Evolutionary conservation across 2,797 vertebrate genomes (phyloP).

Genomic region (Syngnathus rostellatus): DNA sequence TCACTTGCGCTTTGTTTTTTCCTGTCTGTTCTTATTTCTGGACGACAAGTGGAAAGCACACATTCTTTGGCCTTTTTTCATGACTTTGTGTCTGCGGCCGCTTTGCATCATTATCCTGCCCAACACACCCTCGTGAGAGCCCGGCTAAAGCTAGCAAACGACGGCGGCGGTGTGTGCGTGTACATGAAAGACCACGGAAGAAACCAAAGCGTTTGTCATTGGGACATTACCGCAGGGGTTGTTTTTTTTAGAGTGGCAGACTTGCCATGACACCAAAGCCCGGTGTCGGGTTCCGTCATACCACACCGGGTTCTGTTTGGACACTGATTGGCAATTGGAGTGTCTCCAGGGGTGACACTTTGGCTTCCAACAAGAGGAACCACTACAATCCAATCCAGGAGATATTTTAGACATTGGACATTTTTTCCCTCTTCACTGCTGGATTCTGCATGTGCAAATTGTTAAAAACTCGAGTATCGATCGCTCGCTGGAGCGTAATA

Average conservation of each 20-base stretch:
- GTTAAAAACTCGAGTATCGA: slow-evolving; percentile 28
- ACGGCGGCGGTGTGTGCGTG: slow-evolving; percentile 7
- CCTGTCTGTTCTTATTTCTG: slow-evolving; percentile 29
- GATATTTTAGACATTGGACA: too few relatives aligned
- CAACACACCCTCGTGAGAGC: slow-evolving; percentile 17
- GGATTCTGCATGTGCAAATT: neutral
- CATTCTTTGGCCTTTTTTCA: slow-evolving; percentile 14
- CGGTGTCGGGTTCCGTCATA: slow-evolving; percentile 27
- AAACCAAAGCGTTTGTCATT: slow-evolving; percentile 16
- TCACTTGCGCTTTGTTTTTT: slow-evolving; percentile 33
- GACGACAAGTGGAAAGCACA: slow-evolving; percentile 19
- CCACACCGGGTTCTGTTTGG: slow-evolving; percentile 38
- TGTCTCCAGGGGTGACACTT: slow-evolving; percentile 15
- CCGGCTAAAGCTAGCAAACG: slow-evolving; percentile 12
- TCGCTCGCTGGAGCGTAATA: slow-evolving; percentile 36
- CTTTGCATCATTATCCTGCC: slow-evolving; percentile 36
- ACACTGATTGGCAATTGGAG: slow-evolving; percentile 56
- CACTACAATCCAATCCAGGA: neutral
- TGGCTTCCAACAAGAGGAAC: neutral
- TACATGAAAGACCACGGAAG: slow-evolving; percentile 13
- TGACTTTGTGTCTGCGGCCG: slow-evolving; percentile 33
- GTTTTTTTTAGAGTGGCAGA: slow-evolving; percentile 17
- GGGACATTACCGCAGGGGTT: slow-evolving; percentile 1
- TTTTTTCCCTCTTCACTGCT: neutral
- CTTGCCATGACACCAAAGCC: slow-evolving; percentile 21